These are phyloP conservation scores for Pelvicachromis taeniatus DNA, from an alignment of 2,113 vertebrate species.

Conservation along the genomic window DNA sequence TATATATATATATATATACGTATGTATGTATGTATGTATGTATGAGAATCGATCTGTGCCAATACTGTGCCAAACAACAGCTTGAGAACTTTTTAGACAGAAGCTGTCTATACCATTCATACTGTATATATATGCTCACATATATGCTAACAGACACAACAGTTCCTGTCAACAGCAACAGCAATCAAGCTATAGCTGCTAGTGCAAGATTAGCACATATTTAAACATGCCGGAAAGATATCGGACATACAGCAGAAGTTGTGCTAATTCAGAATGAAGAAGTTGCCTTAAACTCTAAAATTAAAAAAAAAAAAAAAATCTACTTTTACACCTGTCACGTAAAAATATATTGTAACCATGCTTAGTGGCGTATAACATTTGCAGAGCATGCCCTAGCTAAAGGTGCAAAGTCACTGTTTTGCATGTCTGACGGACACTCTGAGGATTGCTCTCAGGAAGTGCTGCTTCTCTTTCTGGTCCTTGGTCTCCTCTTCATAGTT, in stretches of 20 bases:
- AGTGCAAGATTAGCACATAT: background rate
- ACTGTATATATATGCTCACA: background rate
- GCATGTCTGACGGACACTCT: background rate
- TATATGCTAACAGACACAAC: background rate
- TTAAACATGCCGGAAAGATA: background rate
- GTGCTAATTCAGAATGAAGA: background rate
- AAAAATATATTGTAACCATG: background rate
- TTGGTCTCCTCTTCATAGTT: slow-evolving; percentile 66
- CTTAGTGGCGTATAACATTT: background rate
- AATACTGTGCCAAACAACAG: background rate
- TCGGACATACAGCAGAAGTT: background rate
- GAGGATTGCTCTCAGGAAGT: slow-evolving; percentile 73
- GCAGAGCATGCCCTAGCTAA: background rate
- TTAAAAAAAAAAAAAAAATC: background rate
- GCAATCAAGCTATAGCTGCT: background rate
- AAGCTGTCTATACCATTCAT: slow-evolving; percentile 1
- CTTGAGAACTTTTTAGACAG: slow-evolving; percentile 27
- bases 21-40: background rate
- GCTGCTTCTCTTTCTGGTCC: slow-evolving; percentile 84
- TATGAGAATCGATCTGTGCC: background rate
- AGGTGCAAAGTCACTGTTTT: slow-evolving; percentile 5
- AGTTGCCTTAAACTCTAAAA: background rate
- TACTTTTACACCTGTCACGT: background rate
- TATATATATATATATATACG: background rate
- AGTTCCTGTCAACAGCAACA: slow-evolving; percentile 16